Conservation (phyloP, 2,888 invertebrate species). For the Onthophagus sagittarius region DNA sequence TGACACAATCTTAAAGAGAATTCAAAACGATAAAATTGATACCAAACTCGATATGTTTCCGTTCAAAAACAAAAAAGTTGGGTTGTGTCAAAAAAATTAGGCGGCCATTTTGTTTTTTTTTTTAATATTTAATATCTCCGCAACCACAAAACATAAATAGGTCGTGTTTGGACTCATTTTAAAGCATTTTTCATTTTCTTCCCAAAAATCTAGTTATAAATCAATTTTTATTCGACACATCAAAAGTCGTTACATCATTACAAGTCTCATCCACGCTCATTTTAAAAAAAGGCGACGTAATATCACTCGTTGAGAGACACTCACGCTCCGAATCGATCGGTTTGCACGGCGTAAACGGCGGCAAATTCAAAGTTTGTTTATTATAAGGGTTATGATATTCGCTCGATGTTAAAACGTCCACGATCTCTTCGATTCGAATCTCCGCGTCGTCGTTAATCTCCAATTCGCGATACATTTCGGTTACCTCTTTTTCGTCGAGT, state of each 20-base stretch:
- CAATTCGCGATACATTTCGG: background rate
- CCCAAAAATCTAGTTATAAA: background rate
- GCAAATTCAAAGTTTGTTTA: background rate
- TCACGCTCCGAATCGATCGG: background rate
- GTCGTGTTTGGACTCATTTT: too few relatives aligned
- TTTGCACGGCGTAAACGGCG: background rate
- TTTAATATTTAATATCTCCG: too few relatives aligned
- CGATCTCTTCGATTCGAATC: background rate
- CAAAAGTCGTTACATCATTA: background rate
- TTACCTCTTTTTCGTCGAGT: background rate
- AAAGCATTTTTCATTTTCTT: too few relatives aligned
- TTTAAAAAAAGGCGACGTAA: too few relatives aligned
- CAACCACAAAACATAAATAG: too few relatives aligned
- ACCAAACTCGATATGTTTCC: too few relatives aligned
- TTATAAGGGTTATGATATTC: background rate
- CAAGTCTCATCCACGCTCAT: too few relatives aligned
- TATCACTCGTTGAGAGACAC: background rate
- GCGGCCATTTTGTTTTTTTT: too few relatives aligned
- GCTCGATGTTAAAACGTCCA: background rate
- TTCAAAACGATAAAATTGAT: too few relatives aligned
- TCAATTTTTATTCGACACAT: background rate
- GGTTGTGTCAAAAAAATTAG: too few relatives aligned
- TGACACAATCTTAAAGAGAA: too few relatives aligned
- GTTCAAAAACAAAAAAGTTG: too few relatives aligned
- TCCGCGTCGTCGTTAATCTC: background rate